Evolutionary conservation across 23 tunicate genomes (phyloP).

Genomic region (Halocynthia aurantium): DNA sequence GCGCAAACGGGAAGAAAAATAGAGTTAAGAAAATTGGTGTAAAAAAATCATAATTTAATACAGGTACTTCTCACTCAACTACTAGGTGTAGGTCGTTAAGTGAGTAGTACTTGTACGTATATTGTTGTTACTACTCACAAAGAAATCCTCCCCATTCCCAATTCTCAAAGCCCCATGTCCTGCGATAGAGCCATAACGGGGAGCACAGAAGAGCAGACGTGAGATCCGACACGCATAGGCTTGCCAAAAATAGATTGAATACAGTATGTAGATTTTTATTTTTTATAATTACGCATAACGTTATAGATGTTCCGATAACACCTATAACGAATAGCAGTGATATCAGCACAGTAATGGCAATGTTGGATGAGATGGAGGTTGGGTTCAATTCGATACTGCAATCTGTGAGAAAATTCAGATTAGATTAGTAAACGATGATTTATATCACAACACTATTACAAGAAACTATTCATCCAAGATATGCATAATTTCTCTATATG

Average conservation of each 20-base stretch:
- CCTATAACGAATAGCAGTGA: slow-evolving; percentile 14
- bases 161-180: slow-evolving; percentile 30
- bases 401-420: too few relatives aligned
- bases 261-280: slow-evolving; percentile 8
- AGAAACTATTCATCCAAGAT: too few relatives aligned
- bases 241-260: slow-evolving; percentile 18
- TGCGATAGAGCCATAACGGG: slow-evolving; percentile 28
- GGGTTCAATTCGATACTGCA: neutral
- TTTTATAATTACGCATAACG: neutral
- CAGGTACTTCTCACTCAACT: neutral
- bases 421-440: too few relatives aligned
- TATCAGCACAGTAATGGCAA: slow-evolving; percentile 1
- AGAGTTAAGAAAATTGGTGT: neutral
- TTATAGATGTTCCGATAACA: slow-evolving; percentile 3
- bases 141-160: slow-evolving; percentile 9
- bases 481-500: too few relatives aligned
- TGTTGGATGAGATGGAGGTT: slow-evolving; percentile 9
- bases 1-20: neutral
- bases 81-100: neutral
- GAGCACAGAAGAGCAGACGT: slow-evolving; percentile 27
- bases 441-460: too few relatives aligned
- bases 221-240: slow-evolving; percentile 28
- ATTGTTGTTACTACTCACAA: slow-evolving; percentile 11
- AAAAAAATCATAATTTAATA: too few relatives aligned
- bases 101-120: neutral